phyloP scores from a whole-genome alignment of 1,140 invertebrate species.

The Trachymyrmex cornetzi region DNA sequence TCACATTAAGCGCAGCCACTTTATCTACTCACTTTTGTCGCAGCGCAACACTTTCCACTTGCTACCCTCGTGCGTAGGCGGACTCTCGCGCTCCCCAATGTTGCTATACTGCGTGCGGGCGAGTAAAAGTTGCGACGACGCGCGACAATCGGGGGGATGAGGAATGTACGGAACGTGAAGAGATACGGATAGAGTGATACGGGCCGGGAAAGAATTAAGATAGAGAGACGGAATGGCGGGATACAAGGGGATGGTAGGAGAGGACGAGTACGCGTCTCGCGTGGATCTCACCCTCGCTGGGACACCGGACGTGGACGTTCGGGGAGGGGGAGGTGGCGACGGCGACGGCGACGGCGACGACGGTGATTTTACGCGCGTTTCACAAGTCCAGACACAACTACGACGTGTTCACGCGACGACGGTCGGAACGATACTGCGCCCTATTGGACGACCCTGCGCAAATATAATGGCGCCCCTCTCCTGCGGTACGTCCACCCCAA shows the following conservation, averaged over 20 bases:
- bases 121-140: constrained; percentile 17
- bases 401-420: constrained; percentile 77
- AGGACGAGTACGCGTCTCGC: constrained; percentile 20
- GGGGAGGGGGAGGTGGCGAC: neutral
- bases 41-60: constrained; percentile 66
- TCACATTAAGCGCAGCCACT: constrained; percentile 65
- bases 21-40: constrained; percentile 69
- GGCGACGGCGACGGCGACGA: constrained; percentile 6
- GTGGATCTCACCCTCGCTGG: constrained; percentile 52
- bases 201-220: neutral
- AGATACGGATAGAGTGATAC: neutral
- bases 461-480: constrained; percentile 86
- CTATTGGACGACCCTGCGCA: constrained; percentile 86
- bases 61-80: constrained; percentile 55
- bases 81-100: constrained; percentile 46
- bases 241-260: neutral
- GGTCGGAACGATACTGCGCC: constrained; percentile 86
- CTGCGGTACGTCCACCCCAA: constrained; percentile 69
- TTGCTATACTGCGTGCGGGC: constrained; percentile 49
- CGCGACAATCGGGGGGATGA: constrained; percentile 1
- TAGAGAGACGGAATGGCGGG: neutral
- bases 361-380: constrained; percentile 66
- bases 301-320: constrained; percentile 21
- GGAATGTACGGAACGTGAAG: neutral
- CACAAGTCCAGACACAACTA: constrained; percentile 56